These are phyloP conservation scores for Uromys caudimaculatus DNA, from an alignment of 2,797 vertebrate species.

Conservation along the genomic window DNA sequence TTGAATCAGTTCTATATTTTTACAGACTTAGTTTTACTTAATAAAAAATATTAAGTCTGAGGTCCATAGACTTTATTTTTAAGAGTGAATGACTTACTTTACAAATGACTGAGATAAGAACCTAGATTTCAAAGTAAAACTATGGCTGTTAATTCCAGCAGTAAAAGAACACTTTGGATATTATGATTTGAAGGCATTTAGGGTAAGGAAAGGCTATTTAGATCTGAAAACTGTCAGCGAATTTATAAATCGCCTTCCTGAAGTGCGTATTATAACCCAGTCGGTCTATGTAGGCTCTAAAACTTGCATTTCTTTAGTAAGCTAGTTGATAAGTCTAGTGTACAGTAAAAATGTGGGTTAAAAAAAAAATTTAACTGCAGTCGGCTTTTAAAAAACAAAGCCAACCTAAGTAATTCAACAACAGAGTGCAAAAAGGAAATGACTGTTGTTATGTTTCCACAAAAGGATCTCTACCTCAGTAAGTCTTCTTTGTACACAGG, in stretches of 20 bases:
- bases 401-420: slow-evolving; percentile 8
- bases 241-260: slow-evolving; percentile 18
- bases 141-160: slow-evolving; percentile 8
- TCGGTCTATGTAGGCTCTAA: neutral
- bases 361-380: neutral
- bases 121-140: slow-evolving; percentile 50
- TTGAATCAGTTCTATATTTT: neutral
- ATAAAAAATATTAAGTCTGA: neutral
- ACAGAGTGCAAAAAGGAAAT: slow-evolving; percentile 8
- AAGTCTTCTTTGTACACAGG: slow-evolving; percentile 18
- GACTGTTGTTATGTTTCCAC: neutral
- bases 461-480: slow-evolving; percentile 9
- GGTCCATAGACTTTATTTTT: slow-evolving; percentile 4
- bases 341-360: neutral
- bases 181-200: neutral
- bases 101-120: slow-evolving; percentile 14
- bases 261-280: slow-evolving; percentile 13
- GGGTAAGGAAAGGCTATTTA: slow-evolving; percentile 6
- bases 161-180: slow-evolving; percentile 40
- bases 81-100: slow-evolving; percentile 47
- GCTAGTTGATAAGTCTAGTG: neutral
- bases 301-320: neutral
- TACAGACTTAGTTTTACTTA: slow-evolving; percentile 58
- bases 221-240: neutral
- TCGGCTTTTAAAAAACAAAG: slow-evolving; percentile 13